These are phyloP conservation scores for Ctenicera cuprea DNA, from an alignment of 2,888 invertebrate genomes.

Conservation along the genomic window DNA sequence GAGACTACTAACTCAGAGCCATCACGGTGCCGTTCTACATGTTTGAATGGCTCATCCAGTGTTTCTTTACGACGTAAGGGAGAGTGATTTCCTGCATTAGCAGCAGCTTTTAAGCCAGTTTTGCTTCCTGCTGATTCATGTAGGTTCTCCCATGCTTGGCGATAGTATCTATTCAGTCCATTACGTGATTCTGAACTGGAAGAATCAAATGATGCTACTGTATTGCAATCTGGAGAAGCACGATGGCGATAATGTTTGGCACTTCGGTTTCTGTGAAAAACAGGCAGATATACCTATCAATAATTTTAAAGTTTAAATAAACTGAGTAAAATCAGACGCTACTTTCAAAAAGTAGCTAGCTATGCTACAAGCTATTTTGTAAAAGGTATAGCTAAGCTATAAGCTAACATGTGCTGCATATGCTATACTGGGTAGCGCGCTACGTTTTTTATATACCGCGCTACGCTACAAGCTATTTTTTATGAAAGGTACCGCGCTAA, in stretches of 20 bases:
- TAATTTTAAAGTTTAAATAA: too few species aligned
- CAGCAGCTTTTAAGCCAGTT: slow-evolving; percentile 60
- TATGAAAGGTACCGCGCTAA: too few species aligned
- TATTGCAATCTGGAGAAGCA: slow-evolving; percentile 92
- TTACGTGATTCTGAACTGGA: slow-evolving; percentile 90
- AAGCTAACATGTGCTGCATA: too few species aligned
- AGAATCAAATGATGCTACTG: slow-evolving; percentile 92
- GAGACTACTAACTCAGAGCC: slow-evolving; percentile 86
- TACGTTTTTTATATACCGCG: too few species aligned
- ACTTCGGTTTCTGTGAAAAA: slow-evolving; percentile 80
- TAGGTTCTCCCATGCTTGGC: slow-evolving; percentile 95
- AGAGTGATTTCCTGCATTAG: slow-evolving; percentile 72
- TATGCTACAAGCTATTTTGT: too few species aligned
- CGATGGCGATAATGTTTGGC: slow-evolving; percentile 93
- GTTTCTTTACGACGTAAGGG: slow-evolving; percentile 82
- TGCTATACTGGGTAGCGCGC: too few species aligned
- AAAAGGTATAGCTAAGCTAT: too few species aligned
- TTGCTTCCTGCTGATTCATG: slow-evolving; percentile 83
- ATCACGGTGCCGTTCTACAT: slow-evolving; percentile 73
- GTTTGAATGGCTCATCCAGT: slow-evolving; percentile 79
- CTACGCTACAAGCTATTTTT: too few species aligned
- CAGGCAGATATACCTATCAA: too few species aligned
- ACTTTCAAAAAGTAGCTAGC: too few species aligned
- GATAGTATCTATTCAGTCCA: slow-evolving; percentile 89
- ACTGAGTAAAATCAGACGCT: too few species aligned